phyloP scores from a whole-genome alignment of 2,113 vertebrate species.

The Antechinus stuartii region DNA sequence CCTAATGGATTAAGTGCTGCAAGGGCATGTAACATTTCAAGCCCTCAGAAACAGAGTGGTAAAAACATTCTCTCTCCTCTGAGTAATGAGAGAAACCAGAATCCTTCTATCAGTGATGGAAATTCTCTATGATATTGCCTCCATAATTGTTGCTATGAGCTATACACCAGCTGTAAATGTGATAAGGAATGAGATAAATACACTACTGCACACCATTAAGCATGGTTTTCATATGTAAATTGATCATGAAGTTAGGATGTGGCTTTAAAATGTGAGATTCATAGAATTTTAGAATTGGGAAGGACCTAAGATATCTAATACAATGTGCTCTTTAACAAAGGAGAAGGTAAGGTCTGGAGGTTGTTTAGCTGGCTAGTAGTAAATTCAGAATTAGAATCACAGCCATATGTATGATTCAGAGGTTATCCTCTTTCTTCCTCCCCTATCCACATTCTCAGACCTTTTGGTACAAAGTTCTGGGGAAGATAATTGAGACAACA shows the following conservation, averaged over 20 bases:
- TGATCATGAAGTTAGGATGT: constrained; percentile 18
- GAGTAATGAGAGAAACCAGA: constrained; percentile 50
- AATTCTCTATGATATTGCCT: constrained; percentile 25
- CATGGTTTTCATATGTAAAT: constrained; percentile 37
- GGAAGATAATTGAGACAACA: not conserved
- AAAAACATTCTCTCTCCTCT: constrained; percentile 25
- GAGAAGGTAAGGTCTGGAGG: not conserved
- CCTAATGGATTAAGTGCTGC: constrained; percentile 12
- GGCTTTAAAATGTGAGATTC: constrained; percentile 46
- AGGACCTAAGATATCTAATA: not conserved
- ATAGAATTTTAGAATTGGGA: constrained; percentile 16
- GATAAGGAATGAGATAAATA: constrained; percentile 52
- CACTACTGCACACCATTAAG: constrained; percentile 50
- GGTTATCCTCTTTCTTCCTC: not conserved
- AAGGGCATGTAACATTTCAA: constrained; percentile 32
- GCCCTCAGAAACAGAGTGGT: not conserved
- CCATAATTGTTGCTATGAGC: constrained; percentile 31
- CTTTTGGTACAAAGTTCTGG: not conserved
- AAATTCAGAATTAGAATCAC: not conserved
- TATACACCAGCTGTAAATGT: constrained; percentile 54
- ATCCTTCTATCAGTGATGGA: constrained; percentile 27
- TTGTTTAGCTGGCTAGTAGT: not conserved
- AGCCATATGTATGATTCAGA: not conserved
- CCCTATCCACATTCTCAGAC: not conserved
- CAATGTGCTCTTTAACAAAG: not conserved